A percentile compares a stretch with the other conserved stretches of the same genome.
phyloP scores from a whole-genome alignment of 1,140 invertebrate genomes.

The Lineus longissimus region DNA sequence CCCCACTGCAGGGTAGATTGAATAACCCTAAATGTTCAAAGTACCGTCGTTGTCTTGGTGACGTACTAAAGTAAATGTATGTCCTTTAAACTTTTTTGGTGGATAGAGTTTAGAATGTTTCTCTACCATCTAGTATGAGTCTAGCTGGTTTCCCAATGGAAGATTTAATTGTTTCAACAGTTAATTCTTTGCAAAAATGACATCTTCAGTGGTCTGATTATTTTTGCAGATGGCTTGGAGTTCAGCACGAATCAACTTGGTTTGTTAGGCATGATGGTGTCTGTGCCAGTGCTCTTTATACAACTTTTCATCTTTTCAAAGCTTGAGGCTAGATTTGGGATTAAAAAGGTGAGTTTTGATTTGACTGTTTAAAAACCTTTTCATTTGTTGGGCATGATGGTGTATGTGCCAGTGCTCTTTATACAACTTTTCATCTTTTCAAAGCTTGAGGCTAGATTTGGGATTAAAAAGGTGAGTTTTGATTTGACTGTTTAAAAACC shows the following conservation, averaged over 20 bases:
- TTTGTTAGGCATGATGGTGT: slow-evolving; percentile 27
- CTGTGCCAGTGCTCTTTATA: slow-evolving; percentile 35
- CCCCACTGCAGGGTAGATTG: too few relatives aligned
- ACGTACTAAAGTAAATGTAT: too few relatives aligned
- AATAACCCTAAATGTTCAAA: too few relatives aligned
- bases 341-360: slow-evolving; percentile 32
- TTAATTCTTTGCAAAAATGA: neutral
- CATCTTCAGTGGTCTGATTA: neutral
- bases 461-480: slow-evolving; percentile 33
- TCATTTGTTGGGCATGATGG: slow-evolving; percentile 25
- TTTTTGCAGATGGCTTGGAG: slow-evolving; percentile 38
- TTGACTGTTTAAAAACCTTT: too few relatives aligned
- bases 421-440: slow-evolving; percentile 41
- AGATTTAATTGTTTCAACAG: neutral
- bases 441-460: slow-evolving; percentile 26
- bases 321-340: slow-evolving; percentile 28
- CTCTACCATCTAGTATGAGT: too few relatives aligned
- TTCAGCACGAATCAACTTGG: slow-evolving; percentile 41
- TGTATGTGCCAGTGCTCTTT: slow-evolving; percentile 33
- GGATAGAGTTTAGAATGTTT: too few relatives aligned
- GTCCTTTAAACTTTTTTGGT: too few relatives aligned
- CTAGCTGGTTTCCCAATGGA: too few relatives aligned
- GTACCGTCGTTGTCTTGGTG: too few relatives aligned
- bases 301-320: slow-evolving; percentile 39
- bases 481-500: neutral